These are phyloP conservation scores for Masnerella sp. DNA, from an alignment of 2,888 invertebrate genomes.

Conservation along the genomic window DNA sequence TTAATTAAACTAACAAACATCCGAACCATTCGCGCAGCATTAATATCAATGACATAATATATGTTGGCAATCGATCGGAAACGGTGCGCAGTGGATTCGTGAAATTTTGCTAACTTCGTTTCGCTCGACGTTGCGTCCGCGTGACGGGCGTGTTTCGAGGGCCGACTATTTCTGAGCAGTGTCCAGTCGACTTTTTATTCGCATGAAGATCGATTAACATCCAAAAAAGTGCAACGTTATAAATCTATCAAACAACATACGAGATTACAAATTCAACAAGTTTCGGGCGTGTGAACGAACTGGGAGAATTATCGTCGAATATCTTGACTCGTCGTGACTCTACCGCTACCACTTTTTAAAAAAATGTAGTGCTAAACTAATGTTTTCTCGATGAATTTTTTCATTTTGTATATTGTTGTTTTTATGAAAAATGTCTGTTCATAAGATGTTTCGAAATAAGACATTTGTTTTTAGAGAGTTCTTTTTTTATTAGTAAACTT, in stretches of 20 bases:
- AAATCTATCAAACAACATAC: slow-evolving; percentile 40
- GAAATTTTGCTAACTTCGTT: slow-evolving; percentile 26
- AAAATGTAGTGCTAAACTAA: not conserved
- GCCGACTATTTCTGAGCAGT: slow-evolving; percentile 34
- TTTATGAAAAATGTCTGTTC: too few relatives aligned
- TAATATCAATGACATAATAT: slow-evolving; percentile 21
- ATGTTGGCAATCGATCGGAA: not conserved
- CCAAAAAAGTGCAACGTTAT: slow-evolving; percentile 33
- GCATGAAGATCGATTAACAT: slow-evolving; percentile 21
- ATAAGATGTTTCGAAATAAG: too few relatives aligned
- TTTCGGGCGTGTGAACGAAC: slow-evolving; percentile 7
- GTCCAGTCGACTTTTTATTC: too few relatives aligned
- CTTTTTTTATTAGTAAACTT: too few relatives aligned
- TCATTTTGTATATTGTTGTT: too few relatives aligned
- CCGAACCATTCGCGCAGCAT: slow-evolving; percentile 1
- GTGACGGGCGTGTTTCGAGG: slow-evolving; percentile 13
- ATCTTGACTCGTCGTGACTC: slow-evolving; percentile 4
- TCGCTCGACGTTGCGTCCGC: slow-evolving; percentile 16
- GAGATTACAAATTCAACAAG: slow-evolving; percentile 31
- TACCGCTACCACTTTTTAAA: too few relatives aligned
- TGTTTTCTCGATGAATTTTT: not conserved
- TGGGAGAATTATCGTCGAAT: slow-evolving; percentile 11
- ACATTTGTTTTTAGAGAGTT: too few relatives aligned
- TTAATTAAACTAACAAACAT: slow-evolving; percentile 30
- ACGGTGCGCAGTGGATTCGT: slow-evolving; percentile 24